These are phyloP conservation scores for Bombus balteatus DNA, from an alignment of 1,140 invertebrate species.

Conservation along the genomic window DNA sequence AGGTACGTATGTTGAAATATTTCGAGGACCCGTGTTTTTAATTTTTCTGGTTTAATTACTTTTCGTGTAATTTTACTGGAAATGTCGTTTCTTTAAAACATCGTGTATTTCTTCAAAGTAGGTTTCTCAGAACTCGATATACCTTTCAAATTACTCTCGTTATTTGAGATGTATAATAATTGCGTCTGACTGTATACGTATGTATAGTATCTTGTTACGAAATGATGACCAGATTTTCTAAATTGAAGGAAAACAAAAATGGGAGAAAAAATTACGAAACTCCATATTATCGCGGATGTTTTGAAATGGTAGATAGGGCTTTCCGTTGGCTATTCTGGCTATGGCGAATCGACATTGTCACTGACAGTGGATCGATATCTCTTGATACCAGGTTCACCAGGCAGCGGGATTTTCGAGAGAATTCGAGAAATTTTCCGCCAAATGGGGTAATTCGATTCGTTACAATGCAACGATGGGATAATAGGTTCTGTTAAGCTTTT, in stretches of 20 bases:
- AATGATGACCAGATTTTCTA: too few relatives aligned
- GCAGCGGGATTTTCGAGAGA: background rate
- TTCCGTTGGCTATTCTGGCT: background rate
- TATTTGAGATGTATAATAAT: background rate
- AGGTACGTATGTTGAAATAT: background rate
- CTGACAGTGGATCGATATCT: conserved; percentile 1
- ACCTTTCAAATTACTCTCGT: background rate
- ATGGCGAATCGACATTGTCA: conserved; percentile 13
- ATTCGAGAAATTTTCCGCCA: background rate
- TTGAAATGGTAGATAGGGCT: background rate
- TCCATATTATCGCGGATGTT: background rate
- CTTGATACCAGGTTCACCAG: background rate
- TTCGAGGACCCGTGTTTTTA: background rate
- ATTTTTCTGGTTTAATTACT: background rate
- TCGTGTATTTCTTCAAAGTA: too few relatives aligned
- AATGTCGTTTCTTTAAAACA: too few relatives aligned
- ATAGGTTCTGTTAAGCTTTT: background rate
- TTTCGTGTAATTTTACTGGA: background rate
- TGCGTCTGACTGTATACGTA: too few relatives aligned
- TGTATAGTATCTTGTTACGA: too few relatives aligned
- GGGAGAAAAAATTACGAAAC: background rate
- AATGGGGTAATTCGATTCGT: background rate
- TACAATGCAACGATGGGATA: background rate
- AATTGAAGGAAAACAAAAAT: background rate
- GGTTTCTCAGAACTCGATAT: background rate